Conservation (phyloP, 2,113 vertebrate species). For the Girardinichthys multiradiatus region DNA sequence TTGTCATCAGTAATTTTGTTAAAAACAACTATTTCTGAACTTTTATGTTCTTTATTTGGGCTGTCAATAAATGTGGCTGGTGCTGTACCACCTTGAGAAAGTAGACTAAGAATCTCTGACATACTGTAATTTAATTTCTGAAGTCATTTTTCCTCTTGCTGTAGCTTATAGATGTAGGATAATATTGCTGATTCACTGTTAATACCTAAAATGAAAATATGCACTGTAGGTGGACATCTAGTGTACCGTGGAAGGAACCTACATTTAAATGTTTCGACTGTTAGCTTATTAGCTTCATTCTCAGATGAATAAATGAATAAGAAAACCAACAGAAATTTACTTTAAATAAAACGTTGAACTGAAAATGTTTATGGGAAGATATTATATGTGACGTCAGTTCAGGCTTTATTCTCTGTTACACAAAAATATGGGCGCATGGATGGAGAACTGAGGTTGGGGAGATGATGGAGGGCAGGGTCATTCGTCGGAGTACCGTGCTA, state of each 20-base stretch:
- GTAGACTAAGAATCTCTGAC: not conserved
- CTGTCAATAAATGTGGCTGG: not conserved
- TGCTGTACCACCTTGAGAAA: not conserved
- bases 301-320: not conserved
- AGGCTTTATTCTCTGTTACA: constrained; percentile 7
- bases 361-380: not conserved
- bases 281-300: not conserved
- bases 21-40: not conserved
- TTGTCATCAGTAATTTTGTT: not conserved
- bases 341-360: not conserved
- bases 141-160: no score
- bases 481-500: constrained; percentile 89
- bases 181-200: no score
- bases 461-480: constrained; percentile 52
- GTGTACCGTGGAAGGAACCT: not conserved
- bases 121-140: no score
- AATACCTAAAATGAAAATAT: no score
- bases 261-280: not conserved
- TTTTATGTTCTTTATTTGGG: not conserved
- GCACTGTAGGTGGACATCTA: no score
- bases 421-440: constrained; percentile 20
- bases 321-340: not conserved
- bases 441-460: constrained; percentile 9
- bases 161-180: no score
- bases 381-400: constrained; percentile 27